Evolutionary conservation across 2,113 vertebrate species (phyloP).

Genomic region (Hyperopisus bebe): DNA sequence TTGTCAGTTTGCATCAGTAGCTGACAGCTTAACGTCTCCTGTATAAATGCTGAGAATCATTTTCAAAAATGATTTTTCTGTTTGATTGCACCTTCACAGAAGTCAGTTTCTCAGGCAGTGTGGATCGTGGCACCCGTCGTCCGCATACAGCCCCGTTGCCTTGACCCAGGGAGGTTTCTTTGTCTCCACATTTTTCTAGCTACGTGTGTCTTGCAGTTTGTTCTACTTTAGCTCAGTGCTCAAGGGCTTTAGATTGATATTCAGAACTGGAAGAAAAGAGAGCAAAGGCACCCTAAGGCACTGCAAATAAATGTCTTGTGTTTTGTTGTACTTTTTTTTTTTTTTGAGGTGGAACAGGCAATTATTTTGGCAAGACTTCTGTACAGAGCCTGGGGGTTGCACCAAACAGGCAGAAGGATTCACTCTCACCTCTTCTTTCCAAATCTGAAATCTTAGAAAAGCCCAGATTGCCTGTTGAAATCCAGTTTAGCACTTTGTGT

Average conservation of each 20-base stretch:
- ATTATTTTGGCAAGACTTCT: neutral
- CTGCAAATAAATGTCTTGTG: neutral
- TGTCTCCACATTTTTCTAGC: neutral
- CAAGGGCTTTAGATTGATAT: slow-evolving; percentile 4
- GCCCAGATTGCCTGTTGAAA: neutral
- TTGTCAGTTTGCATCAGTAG: neutral
- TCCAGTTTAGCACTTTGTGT: neutral
- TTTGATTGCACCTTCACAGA: neutral
- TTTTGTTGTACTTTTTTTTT: neutral
- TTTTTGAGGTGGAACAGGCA: neutral
- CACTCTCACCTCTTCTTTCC: neutral
- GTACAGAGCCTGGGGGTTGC: neutral
- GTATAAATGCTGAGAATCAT: neutral
- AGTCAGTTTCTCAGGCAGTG: neutral
- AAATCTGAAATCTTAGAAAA: neutral
- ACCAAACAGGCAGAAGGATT: neutral
- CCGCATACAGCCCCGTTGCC: neutral
- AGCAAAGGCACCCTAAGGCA: neutral
- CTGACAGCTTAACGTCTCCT: neutral
- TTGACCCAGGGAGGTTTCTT: neutral
- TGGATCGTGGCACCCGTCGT: neutral
- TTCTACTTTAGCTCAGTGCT: neutral
- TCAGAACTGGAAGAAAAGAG: neutral
- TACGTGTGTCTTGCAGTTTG: neutral
- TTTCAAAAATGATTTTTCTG: neutral